A percentile compares a stretch with the other conserved stretches of the same genome.
Evolutionary conservation across 2,888 invertebrate species (phyloP).

Genomic region (Eupelmus urozonus): DNA sequence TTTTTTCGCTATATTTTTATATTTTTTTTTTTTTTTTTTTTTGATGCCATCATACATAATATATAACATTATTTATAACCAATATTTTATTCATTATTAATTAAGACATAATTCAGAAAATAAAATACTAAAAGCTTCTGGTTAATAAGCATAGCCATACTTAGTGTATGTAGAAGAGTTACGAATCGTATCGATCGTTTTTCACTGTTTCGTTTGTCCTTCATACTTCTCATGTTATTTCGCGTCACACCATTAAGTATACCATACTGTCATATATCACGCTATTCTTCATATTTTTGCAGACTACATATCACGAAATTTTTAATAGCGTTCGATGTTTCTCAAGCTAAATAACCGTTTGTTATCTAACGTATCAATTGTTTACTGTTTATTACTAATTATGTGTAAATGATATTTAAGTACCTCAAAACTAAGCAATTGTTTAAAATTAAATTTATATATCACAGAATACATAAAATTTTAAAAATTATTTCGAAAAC

Average conservation of each 20-base stretch:
- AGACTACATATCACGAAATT: background rate
- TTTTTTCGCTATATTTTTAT: background rate
- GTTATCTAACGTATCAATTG: background rate
- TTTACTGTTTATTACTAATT: background rate
- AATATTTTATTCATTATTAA: background rate
- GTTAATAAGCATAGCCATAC: conserved; percentile 1
- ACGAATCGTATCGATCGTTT: conserved; percentile 41
- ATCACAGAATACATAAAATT: too few species aligned
- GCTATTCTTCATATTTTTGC: conserved; percentile 1
- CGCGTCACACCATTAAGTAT: conserved; percentile 31
- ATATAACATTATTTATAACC: background rate
- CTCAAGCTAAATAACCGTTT: conserved; percentile 10
- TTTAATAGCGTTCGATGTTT: background rate
- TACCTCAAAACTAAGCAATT: background rate
- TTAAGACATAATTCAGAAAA: too few species aligned
- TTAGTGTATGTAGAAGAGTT: background rate
- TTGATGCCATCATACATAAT: background rate
- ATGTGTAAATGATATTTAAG: background rate
- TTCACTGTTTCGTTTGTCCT: conserved; percentile 26
- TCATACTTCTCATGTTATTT: conserved; percentile 28
- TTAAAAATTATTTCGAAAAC: too few species aligned
- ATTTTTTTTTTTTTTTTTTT: background rate
- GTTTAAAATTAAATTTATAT: too few species aligned
- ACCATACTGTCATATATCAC: conserved; percentile 13
- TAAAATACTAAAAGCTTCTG: background rate